Base-by-base conservation (phyloP, 2,797 vertebrate genomes). In the Harpagifer antarcticus region DNA sequence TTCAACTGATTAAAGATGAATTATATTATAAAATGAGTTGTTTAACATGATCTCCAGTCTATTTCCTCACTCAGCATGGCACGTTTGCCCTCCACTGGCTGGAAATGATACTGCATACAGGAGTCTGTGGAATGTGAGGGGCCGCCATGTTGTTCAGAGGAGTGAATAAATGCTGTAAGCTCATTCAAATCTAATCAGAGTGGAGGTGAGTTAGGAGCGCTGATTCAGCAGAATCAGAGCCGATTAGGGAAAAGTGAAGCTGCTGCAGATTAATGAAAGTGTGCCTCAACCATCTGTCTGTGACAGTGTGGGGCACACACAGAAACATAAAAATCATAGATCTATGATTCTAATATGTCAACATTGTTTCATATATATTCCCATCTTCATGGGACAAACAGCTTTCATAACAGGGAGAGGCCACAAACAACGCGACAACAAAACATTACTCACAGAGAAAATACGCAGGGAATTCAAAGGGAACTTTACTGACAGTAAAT, bases 221-320 rank as follows among this genome's bases (percentile, higher is more conserved):
- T 90, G 93, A 91, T 55, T 91, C 90, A 93, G 86, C 86, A 81
- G 81, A 90, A 86, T 86, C 81, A 49, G 81, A 93, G 82, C 84
- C 78, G 90, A 90, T 92, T 91, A 91, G 73, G 45, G 56, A 86
- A 87, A 86, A 88, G 86, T 81, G 89, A 90, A 71, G 74, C 85
- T 63, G 77, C 78, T 83, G 82, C 85, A 86, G 90, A 91, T 94
- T 91, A 92, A 92, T 84, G 78, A 85, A 86, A 78, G 75, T 52
- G 61, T 65, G 68, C 68, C 82, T 88, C 63, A 62, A 75, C 86
- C 85, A 87, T 91, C 83, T 90, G 80, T 85, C 81, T 82, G 78
- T 71, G 68, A 40, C 71, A 31, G 23, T 16, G 37, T 16, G 14
- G 9, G 15, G 17, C 67, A 57, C 53, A 70, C 64, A 58, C 48